Percentiles rank a stretch among this genome's conserved stretches.
Conservation (phyloP, 1,140 invertebrate species). For the Steinernema khuongi region DNA sequence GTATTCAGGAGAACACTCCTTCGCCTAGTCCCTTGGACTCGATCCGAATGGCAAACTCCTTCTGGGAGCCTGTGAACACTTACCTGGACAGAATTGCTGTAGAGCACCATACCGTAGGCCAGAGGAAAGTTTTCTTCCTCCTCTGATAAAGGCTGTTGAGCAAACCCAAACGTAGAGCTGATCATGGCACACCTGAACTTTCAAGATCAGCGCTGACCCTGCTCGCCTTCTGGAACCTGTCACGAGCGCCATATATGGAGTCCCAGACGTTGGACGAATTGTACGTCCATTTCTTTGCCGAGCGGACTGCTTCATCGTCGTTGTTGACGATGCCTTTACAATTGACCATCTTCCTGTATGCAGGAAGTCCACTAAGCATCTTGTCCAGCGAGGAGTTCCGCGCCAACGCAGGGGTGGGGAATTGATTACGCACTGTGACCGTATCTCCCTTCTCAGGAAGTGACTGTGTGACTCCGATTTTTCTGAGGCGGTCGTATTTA, state of each 20-base stretch:
- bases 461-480: too few species aligned
- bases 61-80: too few species aligned
- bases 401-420: too few species aligned
- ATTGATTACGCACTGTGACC: too few species aligned
- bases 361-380: too few species aligned
- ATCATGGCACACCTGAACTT: neutral
- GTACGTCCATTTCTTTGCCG: neutral
- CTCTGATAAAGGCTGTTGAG: neutral
- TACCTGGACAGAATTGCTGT: neutral
- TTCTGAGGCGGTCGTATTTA: too few species aligned
- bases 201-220: neutral
- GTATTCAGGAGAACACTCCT: too few species aligned
- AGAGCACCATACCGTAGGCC: neutral
- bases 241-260: neutral
- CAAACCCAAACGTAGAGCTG: neutral
- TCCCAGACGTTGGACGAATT: neutral
- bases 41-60: too few species aligned
- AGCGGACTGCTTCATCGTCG: neutral
- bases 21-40: too few species aligned
- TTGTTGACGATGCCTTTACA: neutral
- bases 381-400: too few species aligned
- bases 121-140: neutral
- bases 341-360: too few species aligned
- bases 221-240: neutral
- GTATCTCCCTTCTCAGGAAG: too few species aligned